Base-by-base conservation (phyloP, 2,888 invertebrate species). In the Allolobophora icterica region DNA sequence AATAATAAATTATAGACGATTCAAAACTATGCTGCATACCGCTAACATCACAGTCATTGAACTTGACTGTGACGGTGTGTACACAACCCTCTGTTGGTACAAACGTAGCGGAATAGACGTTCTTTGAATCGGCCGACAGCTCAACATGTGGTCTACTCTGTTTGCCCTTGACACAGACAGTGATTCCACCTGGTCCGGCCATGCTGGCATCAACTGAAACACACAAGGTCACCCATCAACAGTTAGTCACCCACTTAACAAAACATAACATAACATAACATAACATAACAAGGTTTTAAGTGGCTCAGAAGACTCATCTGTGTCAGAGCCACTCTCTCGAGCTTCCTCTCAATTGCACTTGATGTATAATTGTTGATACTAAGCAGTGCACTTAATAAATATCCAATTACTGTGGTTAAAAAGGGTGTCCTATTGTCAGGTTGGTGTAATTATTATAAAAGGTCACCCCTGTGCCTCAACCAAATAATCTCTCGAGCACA, bases 21-120 rank as follows among this genome's bases (percentile, higher is more conserved):
- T 71, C 71, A n/a, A 30, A n/a, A n/a, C 38, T 24, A 40, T 13
- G 33, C 89, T n/a, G 21, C 52, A 8, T 87, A 92, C 96, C 96
- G 92, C 96, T 95, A 91, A 96, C 95, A 91, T 95, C 95, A 92
- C 95, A 95, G 34, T 95, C 95, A 93, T 96, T 96, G 95, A 96
- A 96, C 34, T 97, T 97, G 93, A 99, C 97, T 92, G 97, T 96
- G 83, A 99, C 97, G 95, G 98, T 98, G 95, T 98, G 98, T 2
- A 91, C 90, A 19, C 35, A 89, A 19, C 87, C 91, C 90, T 93
- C 93, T 5, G 34, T 84, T 17, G 93, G 93, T 3, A 89, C 87
- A 91, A 93, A 93, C 34, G 91, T 90, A 71, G 92, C 92, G 15
- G 92, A 91, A 45, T 91, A 92, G 35, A 52, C 38, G 21, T 90